Conservation (phyloP, 2,888 invertebrate species). For the Coelopa pilipes region DNA sequence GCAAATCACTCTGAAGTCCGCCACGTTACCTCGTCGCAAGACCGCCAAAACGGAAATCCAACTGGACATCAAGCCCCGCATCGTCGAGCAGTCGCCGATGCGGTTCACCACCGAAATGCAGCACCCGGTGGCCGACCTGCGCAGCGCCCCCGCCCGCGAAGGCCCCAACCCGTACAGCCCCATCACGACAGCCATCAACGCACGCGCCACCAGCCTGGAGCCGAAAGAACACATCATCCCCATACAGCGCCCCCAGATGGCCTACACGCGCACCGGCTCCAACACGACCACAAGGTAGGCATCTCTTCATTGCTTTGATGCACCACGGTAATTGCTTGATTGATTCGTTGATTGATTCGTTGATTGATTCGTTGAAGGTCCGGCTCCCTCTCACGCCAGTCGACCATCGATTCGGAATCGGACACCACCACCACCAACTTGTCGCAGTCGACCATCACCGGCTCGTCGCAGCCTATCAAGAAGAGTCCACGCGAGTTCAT, state of each 20-base stretch:
- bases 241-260: conserved; percentile 69
- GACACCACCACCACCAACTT: conserved; percentile 68
- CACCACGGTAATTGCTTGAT: neutral
- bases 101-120: conserved; percentile 73
- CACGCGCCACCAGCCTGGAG: conserved; percentile 71
- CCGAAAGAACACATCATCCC: conserved; percentile 78
- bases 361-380: conserved; percentile 49
- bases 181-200: conserved; percentile 57
- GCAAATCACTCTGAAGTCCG: conserved; percentile 75
- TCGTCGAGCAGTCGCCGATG: conserved; percentile 64
- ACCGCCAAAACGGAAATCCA: conserved; percentile 75
- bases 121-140: conserved; percentile 69
- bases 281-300: conserved; percentile 61
- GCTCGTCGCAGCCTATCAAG: conserved; percentile 77
- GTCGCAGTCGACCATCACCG: conserved; percentile 72
- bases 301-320: neutral
- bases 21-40: conserved; percentile 74
- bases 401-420: conserved; percentile 79
- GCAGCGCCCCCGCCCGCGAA: conserved; percentile 66
- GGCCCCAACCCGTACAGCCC: conserved; percentile 64
- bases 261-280: conserved; percentile 62
- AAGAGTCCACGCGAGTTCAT: conserved; percentile 92
- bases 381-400: conserved; percentile 69
- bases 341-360: conserved; percentile 16
- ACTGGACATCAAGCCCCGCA: conserved; percentile 69